These are phyloP conservation scores for Pelecanus crispus DNA, from an alignment of 2,113 vertebrate genomes.

Conservation along the genomic window DNA sequence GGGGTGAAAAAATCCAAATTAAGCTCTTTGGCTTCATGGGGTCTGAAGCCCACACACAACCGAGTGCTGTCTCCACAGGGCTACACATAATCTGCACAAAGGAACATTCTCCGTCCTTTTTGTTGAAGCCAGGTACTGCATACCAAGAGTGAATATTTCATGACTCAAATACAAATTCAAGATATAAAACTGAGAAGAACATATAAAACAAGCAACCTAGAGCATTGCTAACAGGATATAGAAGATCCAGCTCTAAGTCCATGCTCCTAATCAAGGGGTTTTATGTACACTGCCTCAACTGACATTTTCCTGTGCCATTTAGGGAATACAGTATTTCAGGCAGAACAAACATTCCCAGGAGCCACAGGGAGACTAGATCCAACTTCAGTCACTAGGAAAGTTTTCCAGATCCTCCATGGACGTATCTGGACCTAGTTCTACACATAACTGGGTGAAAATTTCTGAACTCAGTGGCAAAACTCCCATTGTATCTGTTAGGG, in stretches of 20 bases:
- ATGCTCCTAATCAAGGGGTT: neutral
- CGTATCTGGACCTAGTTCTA: neutral
- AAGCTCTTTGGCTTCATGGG: neutral
- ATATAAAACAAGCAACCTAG: neutral
- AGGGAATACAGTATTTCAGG: neutral
- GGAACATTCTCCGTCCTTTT: rapidly evolving
- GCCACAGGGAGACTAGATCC: neutral
- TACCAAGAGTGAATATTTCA: neutral
- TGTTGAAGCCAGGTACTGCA: neutral
- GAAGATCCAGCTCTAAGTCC: neutral
- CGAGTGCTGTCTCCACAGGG: neutral
- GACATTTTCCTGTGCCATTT: neutral
- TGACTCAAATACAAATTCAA: neutral
- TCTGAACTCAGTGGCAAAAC: neutral
- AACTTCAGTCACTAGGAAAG: neutral
- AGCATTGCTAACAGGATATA: neutral
- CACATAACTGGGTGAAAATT: neutral
- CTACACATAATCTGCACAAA: neutral
- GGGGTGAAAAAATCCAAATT: neutral
- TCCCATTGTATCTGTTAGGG: neutral
- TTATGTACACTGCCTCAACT: neutral
- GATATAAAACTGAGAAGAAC: neutral
- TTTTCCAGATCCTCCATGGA: neutral
- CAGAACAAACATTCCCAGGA: neutral
- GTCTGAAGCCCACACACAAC: neutral